phyloP scores from a whole-genome alignment of 1,140 invertebrate genomes.

The Drosophila littoralis region DNA sequence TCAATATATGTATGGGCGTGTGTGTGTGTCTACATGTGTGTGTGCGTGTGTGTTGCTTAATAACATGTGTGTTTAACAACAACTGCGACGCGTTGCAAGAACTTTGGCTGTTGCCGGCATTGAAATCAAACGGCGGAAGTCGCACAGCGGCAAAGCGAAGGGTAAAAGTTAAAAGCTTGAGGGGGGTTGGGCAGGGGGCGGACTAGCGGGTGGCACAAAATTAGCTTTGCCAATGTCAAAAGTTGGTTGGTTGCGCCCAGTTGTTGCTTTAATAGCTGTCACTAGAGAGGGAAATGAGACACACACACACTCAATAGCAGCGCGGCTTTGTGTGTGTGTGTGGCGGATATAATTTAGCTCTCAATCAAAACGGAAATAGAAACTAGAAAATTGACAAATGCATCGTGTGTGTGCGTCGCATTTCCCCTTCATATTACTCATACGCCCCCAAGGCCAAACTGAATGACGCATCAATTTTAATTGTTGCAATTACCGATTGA shows the following conservation, averaged over 20 bases:
- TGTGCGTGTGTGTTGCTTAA: slow-evolving; percentile 29
- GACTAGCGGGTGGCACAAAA: slow-evolving; percentile 14
- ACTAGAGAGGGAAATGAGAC: slow-evolving; percentile 56
- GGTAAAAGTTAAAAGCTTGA: slow-evolving; percentile 26
- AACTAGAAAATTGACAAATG: slow-evolving; percentile 57
- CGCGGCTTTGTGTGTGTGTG: neutral
- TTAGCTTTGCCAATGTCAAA: slow-evolving; percentile 66
- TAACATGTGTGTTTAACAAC: slow-evolving; percentile 39
- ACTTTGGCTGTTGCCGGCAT: slow-evolving; percentile 52
- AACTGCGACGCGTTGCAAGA: slow-evolving; percentile 9
- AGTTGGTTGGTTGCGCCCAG: too few species aligned
- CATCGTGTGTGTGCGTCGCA: neutral
- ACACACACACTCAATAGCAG: slow-evolving; percentile 4
- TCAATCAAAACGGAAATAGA: slow-evolving; percentile 76
- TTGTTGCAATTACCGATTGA: slow-evolving; percentile 50
- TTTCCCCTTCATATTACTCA: slow-evolving; percentile 22
- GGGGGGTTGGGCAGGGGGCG: slow-evolving; percentile 3
- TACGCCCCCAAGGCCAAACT: slow-evolving; percentile 13
- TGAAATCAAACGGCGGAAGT: slow-evolving; percentile 80
- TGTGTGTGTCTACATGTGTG: slow-evolving; percentile 15
- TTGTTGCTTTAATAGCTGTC: slow-evolving; percentile 51
- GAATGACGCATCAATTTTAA: slow-evolving; percentile 51
- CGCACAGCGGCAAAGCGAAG: slow-evolving; percentile 36
- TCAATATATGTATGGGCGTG: slow-evolving; percentile 56
- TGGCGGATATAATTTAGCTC: slow-evolving; percentile 71